Evolutionary conservation across 2,888 invertebrate genomes (phyloP).

Genomic region (Cenopis cana): DNA sequence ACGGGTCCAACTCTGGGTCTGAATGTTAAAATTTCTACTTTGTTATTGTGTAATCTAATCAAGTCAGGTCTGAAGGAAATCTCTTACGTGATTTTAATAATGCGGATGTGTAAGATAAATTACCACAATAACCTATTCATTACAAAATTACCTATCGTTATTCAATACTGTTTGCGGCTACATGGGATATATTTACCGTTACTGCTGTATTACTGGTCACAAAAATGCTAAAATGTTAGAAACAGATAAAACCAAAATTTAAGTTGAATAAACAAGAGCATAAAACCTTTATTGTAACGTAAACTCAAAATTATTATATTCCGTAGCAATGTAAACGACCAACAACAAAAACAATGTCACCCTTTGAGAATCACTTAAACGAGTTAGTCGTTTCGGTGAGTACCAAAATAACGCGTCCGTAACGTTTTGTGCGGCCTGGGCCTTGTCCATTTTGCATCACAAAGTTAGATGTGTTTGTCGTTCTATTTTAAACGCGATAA

Average conservation of each 20-base stretch:
- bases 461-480: conserved; percentile 83
- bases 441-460: conserved; percentile 81
- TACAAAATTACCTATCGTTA: too few relatives aligned
- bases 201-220: not conserved
- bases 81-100: conserved; percentile 24
- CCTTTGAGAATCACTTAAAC: conserved; percentile 50
- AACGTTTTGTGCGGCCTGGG: conserved; percentile 60
- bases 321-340: conserved; percentile 42
- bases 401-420: conserved; percentile 55
- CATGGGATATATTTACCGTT: not conserved
- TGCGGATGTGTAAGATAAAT: not conserved
- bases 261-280: not conserved
- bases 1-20: conserved; percentile 69
- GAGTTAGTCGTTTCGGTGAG: conserved; percentile 50
- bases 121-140: not conserved
- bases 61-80: conserved; percentile 26
- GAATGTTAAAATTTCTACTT: conserved; percentile 62
- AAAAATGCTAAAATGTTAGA: not conserved
- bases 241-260: not conserved
- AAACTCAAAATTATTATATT: conserved; percentile 29
- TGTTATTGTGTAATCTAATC: conserved; percentile 53
- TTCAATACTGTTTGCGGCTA: not conserved
- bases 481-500: conserved; percentile 84
- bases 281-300: conserved; percentile 7
- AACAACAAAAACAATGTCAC: conserved; percentile 47